These are phyloP conservation scores for Lophius piscatorius DNA, from an alignment of 2,113 vertebrate genomes.

Conservation along the genomic window DNA sequence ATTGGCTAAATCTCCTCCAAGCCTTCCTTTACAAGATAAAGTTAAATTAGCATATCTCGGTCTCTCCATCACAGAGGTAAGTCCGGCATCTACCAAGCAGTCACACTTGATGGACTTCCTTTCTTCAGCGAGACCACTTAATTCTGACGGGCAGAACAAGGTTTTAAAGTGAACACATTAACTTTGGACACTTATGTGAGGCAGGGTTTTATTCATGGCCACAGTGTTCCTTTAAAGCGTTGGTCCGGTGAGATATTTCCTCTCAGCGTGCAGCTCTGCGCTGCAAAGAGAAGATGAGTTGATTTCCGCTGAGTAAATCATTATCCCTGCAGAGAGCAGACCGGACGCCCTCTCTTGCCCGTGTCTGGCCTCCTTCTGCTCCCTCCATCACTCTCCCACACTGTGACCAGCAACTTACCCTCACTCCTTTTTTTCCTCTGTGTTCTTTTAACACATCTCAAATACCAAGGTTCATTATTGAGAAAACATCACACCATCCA, in stretches of 20 bases:
- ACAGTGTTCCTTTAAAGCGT: conserved; percentile 19
- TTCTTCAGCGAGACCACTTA: conserved; percentile 56
- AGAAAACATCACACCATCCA: conserved; percentile 35
- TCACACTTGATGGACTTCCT: conserved; percentile 59
- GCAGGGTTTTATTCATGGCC: conserved; percentile 61
- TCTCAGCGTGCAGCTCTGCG: conserved; percentile 15
- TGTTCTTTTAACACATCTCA: conserved; percentile 37
- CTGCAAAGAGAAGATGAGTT: conserved; percentile 34
- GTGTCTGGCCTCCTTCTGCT: conserved; percentile 19
- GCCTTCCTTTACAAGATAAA: conserved; percentile 76
- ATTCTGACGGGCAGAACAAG: conserved; percentile 46
- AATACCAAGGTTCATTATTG: conserved; percentile 48
- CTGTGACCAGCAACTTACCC: conserved; percentile 42
- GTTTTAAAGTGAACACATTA: conserved; percentile 49
- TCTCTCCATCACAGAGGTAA: conserved; percentile 55
- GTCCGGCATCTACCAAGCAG: conserved; percentile 51
- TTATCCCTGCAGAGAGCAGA: conserved; percentile 42
- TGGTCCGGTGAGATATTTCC: conserved; percentile 28
- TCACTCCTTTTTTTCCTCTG: conserved; percentile 44
- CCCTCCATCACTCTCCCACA: conserved; percentile 42
- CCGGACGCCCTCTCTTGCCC: conserved; percentile 23
- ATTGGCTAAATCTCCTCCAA: conserved; percentile 75
- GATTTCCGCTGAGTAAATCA: conserved; percentile 53
- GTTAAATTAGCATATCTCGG: conserved; percentile 68
- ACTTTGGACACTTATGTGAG: conserved; percentile 43